Percentiles rank a stretch among this genome's conserved stretches.
phyloP scores from a whole-genome alignment of 2,888 invertebrate genomes.

The Resseliella maxima region DNA sequence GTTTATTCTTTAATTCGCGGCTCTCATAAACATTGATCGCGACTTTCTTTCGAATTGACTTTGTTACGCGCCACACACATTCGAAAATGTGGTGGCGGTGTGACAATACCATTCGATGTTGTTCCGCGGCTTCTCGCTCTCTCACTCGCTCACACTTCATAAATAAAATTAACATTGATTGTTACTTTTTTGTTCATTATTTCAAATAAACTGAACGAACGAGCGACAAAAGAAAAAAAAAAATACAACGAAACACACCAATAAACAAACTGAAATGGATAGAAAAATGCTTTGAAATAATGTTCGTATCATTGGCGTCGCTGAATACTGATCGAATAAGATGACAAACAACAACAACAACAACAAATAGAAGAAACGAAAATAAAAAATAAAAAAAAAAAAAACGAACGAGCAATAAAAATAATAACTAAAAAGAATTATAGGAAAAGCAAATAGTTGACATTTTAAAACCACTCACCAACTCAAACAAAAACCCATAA shows the following conservation, averaged over 20 bases:
- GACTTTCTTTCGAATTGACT: constrained; percentile 13
- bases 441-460: constrained; percentile 38
- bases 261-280: not conserved
- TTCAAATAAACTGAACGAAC: too few species aligned
- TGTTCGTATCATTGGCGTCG: not conserved
- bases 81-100: constrained; percentile 34
- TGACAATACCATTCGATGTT: not conserved
- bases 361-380: not conserved
- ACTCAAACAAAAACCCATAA: constrained; percentile 14
- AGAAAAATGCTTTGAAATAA: not conserved
- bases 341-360: not conserved
- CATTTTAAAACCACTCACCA: constrained; percentile 27
- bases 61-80: constrained; percentile 23
- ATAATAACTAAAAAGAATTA: constrained; percentile 39
- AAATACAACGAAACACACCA: not conserved
- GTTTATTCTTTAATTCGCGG: constrained; percentile 1
- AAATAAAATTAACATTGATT: not conserved
- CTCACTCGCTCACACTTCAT: not conserved
- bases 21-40: constrained; percentile 13
- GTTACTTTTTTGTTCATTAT: not conserved
- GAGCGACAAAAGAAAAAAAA: not conserved
- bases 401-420: constrained; percentile 28
- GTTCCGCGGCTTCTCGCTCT: not conserved
- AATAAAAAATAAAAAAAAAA: too few species aligned
- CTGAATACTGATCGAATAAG: not conserved